Conservation (phyloP, 2,888 invertebrate genomes). For the Subacronicta megacephala region DNA sequence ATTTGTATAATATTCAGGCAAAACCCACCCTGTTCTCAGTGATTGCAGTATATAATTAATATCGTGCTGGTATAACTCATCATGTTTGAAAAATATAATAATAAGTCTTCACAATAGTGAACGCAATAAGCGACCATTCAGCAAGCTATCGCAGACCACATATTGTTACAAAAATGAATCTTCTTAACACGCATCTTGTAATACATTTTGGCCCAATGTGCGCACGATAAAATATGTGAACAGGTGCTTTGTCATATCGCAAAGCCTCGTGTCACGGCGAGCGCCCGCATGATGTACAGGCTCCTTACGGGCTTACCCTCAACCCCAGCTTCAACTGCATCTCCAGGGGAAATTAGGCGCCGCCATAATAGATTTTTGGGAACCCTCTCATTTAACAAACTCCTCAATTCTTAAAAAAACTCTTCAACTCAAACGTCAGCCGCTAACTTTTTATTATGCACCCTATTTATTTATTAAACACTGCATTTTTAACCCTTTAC, state of each 20-base stretch:
- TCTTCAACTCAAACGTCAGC: conserved; percentile 17
- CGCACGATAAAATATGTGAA: conserved; percentile 85
- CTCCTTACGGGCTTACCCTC: conserved; percentile 80
- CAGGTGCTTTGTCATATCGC: conserved; percentile 85
- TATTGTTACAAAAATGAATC: conserved; percentile 59
- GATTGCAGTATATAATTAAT: no score
- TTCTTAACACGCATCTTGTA: conserved; percentile 67
- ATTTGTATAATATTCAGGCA: no score
- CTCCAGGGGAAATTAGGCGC: conserved; percentile 76
- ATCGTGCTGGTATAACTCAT: no score
- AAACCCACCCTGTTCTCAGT: no score
- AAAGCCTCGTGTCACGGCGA: conserved; percentile 84
- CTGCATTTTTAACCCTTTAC: conserved; percentile 22
- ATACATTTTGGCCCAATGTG: conserved; percentile 78
- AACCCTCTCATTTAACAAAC: conserved; percentile 49
- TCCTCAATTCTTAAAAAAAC: conserved; percentile 27
- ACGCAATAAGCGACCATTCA: conserved; percentile 23
- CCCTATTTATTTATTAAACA: conserved; percentile 40
- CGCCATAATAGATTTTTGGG: conserved; percentile 76
- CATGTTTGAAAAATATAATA: no score
- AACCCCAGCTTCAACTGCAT: conserved; percentile 64
- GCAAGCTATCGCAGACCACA: conserved; percentile 41
- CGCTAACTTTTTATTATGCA: conserved; percentile 27
- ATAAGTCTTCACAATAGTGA: neutral
- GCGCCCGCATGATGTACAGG: conserved; percentile 82